Base-by-base conservation (phyloP, 2,888 invertebrate genomes). In the Hetaerina titia region DNA sequence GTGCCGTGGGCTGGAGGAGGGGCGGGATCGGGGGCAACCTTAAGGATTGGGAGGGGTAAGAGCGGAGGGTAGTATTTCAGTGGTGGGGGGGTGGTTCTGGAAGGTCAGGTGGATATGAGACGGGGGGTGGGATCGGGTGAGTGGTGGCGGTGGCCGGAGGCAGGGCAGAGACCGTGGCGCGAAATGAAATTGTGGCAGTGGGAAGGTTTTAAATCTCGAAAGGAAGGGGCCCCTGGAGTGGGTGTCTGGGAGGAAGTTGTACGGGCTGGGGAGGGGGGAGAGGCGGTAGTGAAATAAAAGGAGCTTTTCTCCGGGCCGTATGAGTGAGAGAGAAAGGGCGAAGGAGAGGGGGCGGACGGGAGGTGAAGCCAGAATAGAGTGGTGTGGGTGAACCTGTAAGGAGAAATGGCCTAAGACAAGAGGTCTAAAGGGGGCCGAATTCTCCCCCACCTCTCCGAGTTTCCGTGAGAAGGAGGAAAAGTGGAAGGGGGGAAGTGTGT, bases 181-280 rank as follows among this genome's bases (percentile, higher is more conserved):
- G 81, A 81, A 81, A 81, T 81, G 81, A 81, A 81, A 81, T 81
- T 81, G 81, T 81, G 81, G 81, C 81, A 81, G 25, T 25, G 81
- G 31, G 81, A 81, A 31, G 81, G 81, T 81, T 81, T 81, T 81
- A 81, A 81, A 81, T 81, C 81, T 81, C 81, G 81, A 81, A 81
- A 81, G 81, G 81, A 81, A 81, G 81, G 45, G 45, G 81, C 81
- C 81, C 81, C 13, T 6, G 81, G 25, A 81, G 81, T 81, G 81
- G 81, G 81, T 25, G 81, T 81, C 81, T 25, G 81, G 9, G 81
- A 81, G 31, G 81, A 81, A 81, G 81, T 81, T 81, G 81, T 81
- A 81, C 25, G 81, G 31, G 13, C 81, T 31, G 15, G 31, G 81
- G 15, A 81, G 81, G 81, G 74, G 25, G 9, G 74, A 31, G 31